phyloP scores from a whole-genome alignment of 2,797 vertebrate species.

The Sciaenops ocellatus region DNA sequence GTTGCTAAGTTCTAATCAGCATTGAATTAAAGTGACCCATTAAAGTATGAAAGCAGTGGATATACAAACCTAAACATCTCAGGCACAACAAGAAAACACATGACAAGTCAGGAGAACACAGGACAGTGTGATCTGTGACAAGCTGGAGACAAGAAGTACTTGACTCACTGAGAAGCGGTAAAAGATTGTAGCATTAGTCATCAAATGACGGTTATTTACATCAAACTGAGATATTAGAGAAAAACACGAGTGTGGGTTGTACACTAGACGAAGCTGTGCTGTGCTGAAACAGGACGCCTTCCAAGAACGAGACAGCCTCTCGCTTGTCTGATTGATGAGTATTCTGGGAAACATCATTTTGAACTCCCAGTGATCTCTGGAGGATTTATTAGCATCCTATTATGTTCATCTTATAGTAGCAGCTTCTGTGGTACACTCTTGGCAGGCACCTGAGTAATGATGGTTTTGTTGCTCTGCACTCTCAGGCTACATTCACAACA shows the following conservation, averaged over 20 bases:
- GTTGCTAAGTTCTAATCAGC: no score
- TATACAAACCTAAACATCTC: no score
- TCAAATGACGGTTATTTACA: slow-evolving; percentile 52
- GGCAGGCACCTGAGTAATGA: slow-evolving; percentile 65
- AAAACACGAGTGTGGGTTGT: slow-evolving; percentile 38
- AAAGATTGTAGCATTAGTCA: slow-evolving; percentile 38
- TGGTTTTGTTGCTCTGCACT: slow-evolving; percentile 50
- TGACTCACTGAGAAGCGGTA: slow-evolving; percentile 24
- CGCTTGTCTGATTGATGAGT: slow-evolving; percentile 66
- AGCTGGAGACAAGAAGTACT: neutral
- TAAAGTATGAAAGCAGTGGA: neutral
- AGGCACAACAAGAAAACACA: neutral
- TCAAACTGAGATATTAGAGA: slow-evolving; percentile 48
- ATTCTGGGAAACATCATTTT: slow-evolving; percentile 69
- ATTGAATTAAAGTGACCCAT: neutral
- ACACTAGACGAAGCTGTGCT: slow-evolving; percentile 11
- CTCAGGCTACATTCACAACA: slow-evolving; percentile 40
- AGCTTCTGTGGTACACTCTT: slow-evolving; percentile 54
- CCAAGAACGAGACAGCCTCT: slow-evolving; percentile 46
- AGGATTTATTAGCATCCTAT: slow-evolving; percentile 76
- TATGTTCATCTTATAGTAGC: slow-evolving; percentile 68
- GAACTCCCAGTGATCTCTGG: slow-evolving; percentile 61
- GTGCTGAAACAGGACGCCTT: slow-evolving; percentile 41
- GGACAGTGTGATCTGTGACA: neutral
- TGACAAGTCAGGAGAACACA: neutral